Evolutionary conservation across 2,888 invertebrate genomes (phyloP).

Genomic region (Cepaea hortensis): DNA sequence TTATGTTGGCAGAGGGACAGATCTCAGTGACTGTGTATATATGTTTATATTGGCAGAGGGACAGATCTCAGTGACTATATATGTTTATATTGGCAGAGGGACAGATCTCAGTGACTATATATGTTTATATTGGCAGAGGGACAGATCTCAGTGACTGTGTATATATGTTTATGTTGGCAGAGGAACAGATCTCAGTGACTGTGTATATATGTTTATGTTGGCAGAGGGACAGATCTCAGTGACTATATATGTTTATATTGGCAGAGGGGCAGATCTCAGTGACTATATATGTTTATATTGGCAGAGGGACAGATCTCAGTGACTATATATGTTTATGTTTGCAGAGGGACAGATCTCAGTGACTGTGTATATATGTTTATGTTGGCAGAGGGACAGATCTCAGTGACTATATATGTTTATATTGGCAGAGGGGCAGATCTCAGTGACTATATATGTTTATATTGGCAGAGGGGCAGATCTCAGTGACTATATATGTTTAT

Average conservation of each 20-base stretch:
- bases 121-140: too few relatives aligned
- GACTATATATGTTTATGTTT: conserved; percentile 75
- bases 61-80: conserved; percentile 76
- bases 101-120: conserved; percentile 76
- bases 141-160: conserved; percentile 77
- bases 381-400: too few relatives aligned
- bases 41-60: too few relatives aligned
- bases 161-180: too few relatives aligned
- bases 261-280: conserved; percentile 19
- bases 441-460: too few relatives aligned
- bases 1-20: too few relatives aligned
- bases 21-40: conserved; percentile 77
- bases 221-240: conserved; percentile 22
- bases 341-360: conserved; percentile 22
- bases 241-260: conserved; percentile 75
- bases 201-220: too few relatives aligned
- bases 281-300: conserved; percentile 75
- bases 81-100: too few relatives aligned
- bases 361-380: conserved; percentile 77
- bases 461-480: too few relatives aligned
- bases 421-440: too few relatives aligned
- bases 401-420: too few relatives aligned
- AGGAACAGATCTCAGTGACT: conserved; percentile 75
- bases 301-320: conserved; percentile 22
- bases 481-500: too few relatives aligned